These are phyloP conservation scores for Bergia sp. DNA, from an alignment of 92 coral and sea anemone genomes.

Conservation along the genomic window DNA sequence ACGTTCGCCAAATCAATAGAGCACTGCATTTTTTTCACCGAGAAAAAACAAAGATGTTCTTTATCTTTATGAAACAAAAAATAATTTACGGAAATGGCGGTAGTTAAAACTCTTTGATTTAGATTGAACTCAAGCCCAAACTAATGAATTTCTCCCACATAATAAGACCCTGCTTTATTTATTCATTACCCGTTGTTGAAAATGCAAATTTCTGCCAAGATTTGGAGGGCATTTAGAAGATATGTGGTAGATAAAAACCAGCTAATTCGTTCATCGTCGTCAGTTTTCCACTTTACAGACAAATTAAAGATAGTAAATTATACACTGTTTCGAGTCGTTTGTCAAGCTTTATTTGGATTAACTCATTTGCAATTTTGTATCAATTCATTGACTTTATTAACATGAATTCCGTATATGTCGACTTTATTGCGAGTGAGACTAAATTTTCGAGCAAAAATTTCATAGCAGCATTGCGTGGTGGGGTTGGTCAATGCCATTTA, in stretches of 20 bases:
- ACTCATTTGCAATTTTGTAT: slow-evolving; percentile 8
- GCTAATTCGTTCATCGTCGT: not conserved
- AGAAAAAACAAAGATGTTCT: not conserved
- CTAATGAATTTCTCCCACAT: slow-evolving; percentile 12
- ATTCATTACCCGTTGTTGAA: slow-evolving; percentile 18
- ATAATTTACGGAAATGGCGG: not conserved
- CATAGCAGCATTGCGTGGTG: too few relatives aligned
- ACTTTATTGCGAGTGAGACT: not conserved
- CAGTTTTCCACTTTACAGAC: not conserved
- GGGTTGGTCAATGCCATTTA: too few relatives aligned
- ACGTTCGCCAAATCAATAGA: not conserved
- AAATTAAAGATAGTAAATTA: not conserved
- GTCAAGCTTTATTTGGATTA: not conserved
- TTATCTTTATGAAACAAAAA: not conserved
- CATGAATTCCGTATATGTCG: slow-evolving; percentile 2
- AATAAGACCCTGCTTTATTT: slow-evolving; percentile 27
- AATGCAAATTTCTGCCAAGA: slow-evolving; percentile 40
- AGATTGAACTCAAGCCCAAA: not conserved
- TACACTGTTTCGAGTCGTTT: slow-evolving; percentile 1
- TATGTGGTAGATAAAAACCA: slow-evolving; percentile 38
- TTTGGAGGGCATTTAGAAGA: slow-evolving; percentile 14
- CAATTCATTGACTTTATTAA: not conserved
- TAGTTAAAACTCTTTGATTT: slow-evolving; percentile 4
- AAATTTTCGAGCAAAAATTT: too few relatives aligned
- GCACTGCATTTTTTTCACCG: not conserved